Conservation (phyloP, 2,797 vertebrate species). For the Macrochelys suwanniensis region DNA sequence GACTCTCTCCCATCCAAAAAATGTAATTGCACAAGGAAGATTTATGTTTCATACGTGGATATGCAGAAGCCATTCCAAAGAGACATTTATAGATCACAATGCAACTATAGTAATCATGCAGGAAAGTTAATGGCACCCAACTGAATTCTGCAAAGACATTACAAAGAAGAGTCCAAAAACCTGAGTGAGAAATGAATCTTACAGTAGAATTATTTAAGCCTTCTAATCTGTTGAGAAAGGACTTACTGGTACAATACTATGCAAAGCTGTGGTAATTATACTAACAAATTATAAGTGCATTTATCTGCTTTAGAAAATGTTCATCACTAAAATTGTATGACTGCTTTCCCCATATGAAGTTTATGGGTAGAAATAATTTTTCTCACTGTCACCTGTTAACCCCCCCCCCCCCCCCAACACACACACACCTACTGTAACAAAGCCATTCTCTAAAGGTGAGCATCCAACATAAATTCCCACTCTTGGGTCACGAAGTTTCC, state of each 20-base stretch:
- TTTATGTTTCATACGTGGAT: not conserved
- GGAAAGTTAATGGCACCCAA: slow-evolving; percentile 44
- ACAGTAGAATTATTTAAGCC: slow-evolving; percentile 68
- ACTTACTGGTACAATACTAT: slow-evolving; percentile 53
- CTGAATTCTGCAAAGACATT: slow-evolving; percentile 55
- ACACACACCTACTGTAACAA: not conserved
- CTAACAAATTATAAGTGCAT: slow-evolving; percentile 66
- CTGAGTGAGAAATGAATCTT: slow-evolving; percentile 54
- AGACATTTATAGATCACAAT: slow-evolving; percentile 16
- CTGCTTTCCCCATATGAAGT: not conserved
- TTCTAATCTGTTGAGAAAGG: slow-evolving; percentile 67
- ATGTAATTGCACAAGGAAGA: slow-evolving; percentile 58
- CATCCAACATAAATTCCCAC: not conserved
- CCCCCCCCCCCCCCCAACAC: rapidly evolving
- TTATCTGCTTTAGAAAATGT: slow-evolving; percentile 50
- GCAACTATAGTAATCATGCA: not conserved
- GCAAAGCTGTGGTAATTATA: slow-evolving; percentile 66
- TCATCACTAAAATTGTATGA: slow-evolving; percentile 17
- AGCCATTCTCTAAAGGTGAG: not conserved
- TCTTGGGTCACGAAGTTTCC: not conserved
- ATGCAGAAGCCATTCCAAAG: slow-evolving; percentile 42
- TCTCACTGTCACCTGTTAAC: not conserved
- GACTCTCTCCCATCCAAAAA: slow-evolving; percentile 28
- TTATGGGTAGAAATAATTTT: not conserved
- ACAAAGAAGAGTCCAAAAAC: slow-evolving; percentile 54